Base-by-base conservation (phyloP, 1,140 invertebrate species). In the Hypsibius dujardini region DNA sequence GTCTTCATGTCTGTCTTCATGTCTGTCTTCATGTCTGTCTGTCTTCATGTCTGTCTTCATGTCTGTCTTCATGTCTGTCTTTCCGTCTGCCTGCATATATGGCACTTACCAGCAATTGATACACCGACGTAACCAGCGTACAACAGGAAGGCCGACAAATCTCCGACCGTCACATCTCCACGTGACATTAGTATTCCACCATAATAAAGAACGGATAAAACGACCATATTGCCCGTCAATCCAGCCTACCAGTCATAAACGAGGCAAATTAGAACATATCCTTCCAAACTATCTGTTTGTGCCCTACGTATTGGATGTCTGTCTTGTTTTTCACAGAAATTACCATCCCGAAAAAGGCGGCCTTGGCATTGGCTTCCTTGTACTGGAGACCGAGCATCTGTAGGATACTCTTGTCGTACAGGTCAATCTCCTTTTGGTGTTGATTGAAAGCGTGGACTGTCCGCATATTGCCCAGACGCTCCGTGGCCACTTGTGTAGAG, bases 41-140 rank as follows among this genome's bases (percentile, higher is more conserved):
- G n/a, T n/a, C n/a, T n/a, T n/a, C n/a, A n/a, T n/a, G n/a, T n/a
- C n/a, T n/a, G n/a, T n/a, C n/a, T n/a, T n/a, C n/a, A n/a, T n/a
- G n/a, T n/a, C n/a, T n/a, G n/a, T n/a, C n/a, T n/a, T n/a, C n/a
- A n/a, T n/a, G n/a, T n/a, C n/a, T n/a, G n/a, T n/a, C n/a, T n/a
- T n/a, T n/a, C n/a, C n/a, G n/a, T n/a, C n/a, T n/a, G n/a, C n/a
- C n/a, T n/a, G n/a, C n/a, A n/a, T n/a, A n/a, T n/a, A n/a, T n/a
- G n/a, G n/a, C n/a, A n/a, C n/a, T n/a, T n/a, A 80, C 82, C 81
- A 50, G 86, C 86, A 60, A 95, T 84, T 7, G 92, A 90, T 28
- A 95, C 85, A 1, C 90, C 91, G 47, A 93, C 88, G 77, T 95
- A 96, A 0, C 87, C 90, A 1, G 92, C 90, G 78, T 95, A 96